Evolutionary conservation across 2,113 vertebrate species (phyloP).

Genomic region (Lethenteron camtschaticum): DNA sequence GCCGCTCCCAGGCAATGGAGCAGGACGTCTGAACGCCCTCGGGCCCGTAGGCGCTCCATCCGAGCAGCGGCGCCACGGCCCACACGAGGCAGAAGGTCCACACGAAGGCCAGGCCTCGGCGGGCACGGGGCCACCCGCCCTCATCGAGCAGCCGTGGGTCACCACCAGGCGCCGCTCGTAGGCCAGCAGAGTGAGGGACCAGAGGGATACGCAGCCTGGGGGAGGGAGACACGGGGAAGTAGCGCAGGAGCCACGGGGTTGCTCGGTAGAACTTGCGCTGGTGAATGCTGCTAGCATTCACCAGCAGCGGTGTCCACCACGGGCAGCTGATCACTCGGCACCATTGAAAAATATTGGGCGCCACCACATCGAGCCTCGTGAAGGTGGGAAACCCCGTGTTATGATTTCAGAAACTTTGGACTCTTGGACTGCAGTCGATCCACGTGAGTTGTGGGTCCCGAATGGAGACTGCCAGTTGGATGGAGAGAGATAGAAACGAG

Average conservation of each 20-base stretch:
- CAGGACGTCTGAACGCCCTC: slow-evolving; percentile 25
- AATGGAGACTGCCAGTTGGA: too few relatives aligned
- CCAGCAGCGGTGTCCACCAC: neutral
- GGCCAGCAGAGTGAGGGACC: slow-evolving; percentile 23
- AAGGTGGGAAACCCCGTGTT: too few relatives aligned
- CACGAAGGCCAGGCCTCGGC: slow-evolving; percentile 16
- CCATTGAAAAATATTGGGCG: too few relatives aligned
- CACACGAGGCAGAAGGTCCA: slow-evolving; percentile 29
- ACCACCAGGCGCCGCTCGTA: slow-evolving; percentile 25
- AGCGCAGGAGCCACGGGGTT: neutral
- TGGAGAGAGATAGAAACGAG: too few relatives aligned
- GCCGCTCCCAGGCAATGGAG: slow-evolving; percentile 23
- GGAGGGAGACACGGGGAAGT: neutral
- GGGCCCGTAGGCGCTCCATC: slow-evolving; percentile 24
- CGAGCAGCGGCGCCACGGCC: slow-evolving; percentile 19
- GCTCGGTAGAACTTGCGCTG: neutral
- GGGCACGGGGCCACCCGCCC: slow-evolving; percentile 18
- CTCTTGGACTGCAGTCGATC: too few relatives aligned
- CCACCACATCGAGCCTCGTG: too few relatives aligned
- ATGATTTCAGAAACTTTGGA: too few relatives aligned
- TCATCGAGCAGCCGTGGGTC: slow-evolving; percentile 18
- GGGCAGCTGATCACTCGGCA: too few relatives aligned
- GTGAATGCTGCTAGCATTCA: slow-evolving; percentile 3
- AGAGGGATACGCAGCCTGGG: slow-evolving; percentile 25
- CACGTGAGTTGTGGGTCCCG: too few relatives aligned